Base-by-base conservation (phyloP, 2,113 vertebrate species). In the Hiodon tergisus region DNA sequence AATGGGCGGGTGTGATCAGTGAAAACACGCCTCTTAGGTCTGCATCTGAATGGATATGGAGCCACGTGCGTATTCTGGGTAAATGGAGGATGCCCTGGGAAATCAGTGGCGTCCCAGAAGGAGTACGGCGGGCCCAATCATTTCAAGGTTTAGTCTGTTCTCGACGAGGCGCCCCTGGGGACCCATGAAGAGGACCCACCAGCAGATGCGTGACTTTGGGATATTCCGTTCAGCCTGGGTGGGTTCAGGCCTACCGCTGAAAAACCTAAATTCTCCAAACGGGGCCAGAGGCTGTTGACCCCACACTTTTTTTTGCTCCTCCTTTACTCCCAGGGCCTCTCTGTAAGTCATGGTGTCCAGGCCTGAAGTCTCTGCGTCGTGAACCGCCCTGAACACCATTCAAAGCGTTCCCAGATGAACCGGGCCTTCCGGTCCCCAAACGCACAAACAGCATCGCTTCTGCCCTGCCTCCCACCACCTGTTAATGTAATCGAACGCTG, bases 371-470 rank as follows among this genome's bases (percentile, higher is more conserved):
- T 31, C 31, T 31, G 69, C 77, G 60, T 69, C 70, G 52, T 9
- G 69, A 79, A 78, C 63, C 75, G 75, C 67, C 58, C n/a, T 75
- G 53, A 50, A 10, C n/a, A 47, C 74, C 63, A 78, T 84, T 78
- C 83, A 14, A 75, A 73, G 54, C 77, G 60, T 46, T 79, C 75
- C 87, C 85, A 89, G 80, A 81, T 65, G 81, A 80, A 81, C 62
- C 16, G 75, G 58, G 79, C 65, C 59, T 57, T 74, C 31, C 50
- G 9, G 71, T 68, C 69, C 13, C 5, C 5, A 77, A 77, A 77
- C 66, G 76, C 72, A 65, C 57, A 73, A 78, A 71, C 67, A 50
- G 59, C 78, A 74, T 68, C 51, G 31, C 31, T 31, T 31, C 69
- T 16, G 75, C 50, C 57, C 62, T 72, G 61, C 66, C 50, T 53